A percentile compares a stretch with the other conserved stretches of the same genome.
Evolutionary conservation across 1,140 invertebrate genomes (phyloP).

Genomic region (Drosophila parabipectinata): DNA sequence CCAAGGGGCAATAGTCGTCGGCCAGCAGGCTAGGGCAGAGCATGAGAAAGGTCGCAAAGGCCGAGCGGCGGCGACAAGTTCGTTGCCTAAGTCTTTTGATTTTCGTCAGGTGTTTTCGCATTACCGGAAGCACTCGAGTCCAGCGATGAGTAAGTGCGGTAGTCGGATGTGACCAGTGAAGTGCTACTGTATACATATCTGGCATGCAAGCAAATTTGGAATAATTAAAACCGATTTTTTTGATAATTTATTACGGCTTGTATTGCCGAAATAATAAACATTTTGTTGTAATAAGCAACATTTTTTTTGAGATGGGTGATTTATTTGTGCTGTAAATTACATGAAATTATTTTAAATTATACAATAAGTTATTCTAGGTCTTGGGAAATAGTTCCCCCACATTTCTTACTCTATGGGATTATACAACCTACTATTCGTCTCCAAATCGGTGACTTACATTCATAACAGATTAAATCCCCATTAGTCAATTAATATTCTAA

Average conservation of each 20-base stretch:
- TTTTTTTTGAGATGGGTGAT: too few species aligned
- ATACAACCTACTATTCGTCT: not conserved
- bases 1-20: not conserved
- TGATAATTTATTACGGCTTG: constrained; percentile 25
- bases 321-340: not conserved
- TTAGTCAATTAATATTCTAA: not conserved
- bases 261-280: not conserved
- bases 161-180: constrained; percentile 31
- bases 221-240: constrained; percentile 2
- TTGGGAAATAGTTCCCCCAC: too few species aligned
- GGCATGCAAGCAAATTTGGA: not conserved
- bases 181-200: constrained; percentile 26
- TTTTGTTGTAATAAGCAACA: not conserved
- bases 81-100: constrained; percentile 75
- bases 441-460: not conserved
- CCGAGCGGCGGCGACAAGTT: constrained; percentile 50
- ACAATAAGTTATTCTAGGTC: not conserved
- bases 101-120: constrained; percentile 36
- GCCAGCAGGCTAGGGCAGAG: not conserved
- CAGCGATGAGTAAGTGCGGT: constrained; percentile 37
- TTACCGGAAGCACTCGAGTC: constrained; percentile 57
- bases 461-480: not conserved
- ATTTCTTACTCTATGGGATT: not conserved
- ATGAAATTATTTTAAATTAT: not conserved
- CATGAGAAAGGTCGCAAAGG: constrained; percentile 54